Conservation (phyloP, 2,888 invertebrate genomes). For the Drosophila barbarae region DNA sequence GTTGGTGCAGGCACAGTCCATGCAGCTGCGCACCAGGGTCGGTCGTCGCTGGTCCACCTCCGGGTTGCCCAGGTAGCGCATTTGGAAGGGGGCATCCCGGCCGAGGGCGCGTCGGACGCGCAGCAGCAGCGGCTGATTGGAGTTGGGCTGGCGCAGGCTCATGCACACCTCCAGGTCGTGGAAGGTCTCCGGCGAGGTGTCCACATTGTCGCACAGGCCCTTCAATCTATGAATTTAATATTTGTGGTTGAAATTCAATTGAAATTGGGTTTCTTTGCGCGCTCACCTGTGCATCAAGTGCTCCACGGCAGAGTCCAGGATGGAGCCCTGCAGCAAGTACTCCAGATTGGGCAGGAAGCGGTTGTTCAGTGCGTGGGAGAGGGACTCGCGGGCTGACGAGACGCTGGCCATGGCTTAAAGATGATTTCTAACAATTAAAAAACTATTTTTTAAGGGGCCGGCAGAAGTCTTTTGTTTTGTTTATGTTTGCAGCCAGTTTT, state of each 20-base stretch:
- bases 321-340: slow-evolving; percentile 95
- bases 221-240: slow-evolving; percentile 81
- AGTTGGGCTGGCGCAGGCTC: slow-evolving; percentile 86
- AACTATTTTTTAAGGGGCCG: neutral
- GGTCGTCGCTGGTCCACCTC: slow-evolving; percentile 93
- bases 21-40: slow-evolving; percentile 93
- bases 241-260: too few species aligned
- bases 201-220: slow-evolving; percentile 95
- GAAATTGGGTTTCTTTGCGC: too few species aligned
- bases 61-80: slow-evolving; percentile 94
- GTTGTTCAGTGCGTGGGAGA: slow-evolving; percentile 88
- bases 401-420: slow-evolving; percentile 49
- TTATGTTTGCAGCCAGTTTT: slow-evolving; percentile 12
- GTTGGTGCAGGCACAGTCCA: slow-evolving; percentile 94
- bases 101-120: slow-evolving; percentile 91
- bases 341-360: slow-evolving; percentile 96
- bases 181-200: slow-evolving; percentile 93
- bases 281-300: slow-evolving; percentile 88
- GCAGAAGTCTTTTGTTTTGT: slow-evolving; percentile 4
- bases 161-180: slow-evolving; percentile 96
- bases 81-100: slow-evolving; percentile 86
- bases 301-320: slow-evolving; percentile 94
- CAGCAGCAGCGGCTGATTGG: slow-evolving; percentile 85
- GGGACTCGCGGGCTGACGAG: slow-evolving; percentile 80
- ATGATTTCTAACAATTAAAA: neutral